Evolutionary conservation across 1,140 invertebrate genomes (phyloP).

Genomic region (Rhysida immarginata): DNA sequence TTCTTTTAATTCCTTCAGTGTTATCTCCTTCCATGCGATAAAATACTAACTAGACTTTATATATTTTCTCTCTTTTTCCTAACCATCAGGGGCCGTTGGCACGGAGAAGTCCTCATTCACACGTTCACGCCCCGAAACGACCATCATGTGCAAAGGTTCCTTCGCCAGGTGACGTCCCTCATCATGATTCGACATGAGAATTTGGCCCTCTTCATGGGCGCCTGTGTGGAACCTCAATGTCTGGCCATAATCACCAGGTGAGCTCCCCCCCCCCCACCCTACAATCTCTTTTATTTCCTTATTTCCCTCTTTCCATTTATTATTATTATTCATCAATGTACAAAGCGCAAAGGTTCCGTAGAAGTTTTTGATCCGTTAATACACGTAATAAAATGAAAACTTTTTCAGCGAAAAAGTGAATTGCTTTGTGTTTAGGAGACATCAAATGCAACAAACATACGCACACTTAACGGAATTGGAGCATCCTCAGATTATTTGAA

Average conservation of each 20-base stretch:
- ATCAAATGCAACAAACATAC: no score
- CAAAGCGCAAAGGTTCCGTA: no score
- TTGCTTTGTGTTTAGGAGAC: no score
- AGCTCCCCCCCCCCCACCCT: no score
- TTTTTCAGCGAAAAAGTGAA: no score
- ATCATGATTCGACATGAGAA: slow-evolving; percentile 36
- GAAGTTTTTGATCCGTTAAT: no score
- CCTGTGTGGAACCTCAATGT: slow-evolving; percentile 28
- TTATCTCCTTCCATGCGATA: not conserved
- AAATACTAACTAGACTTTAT: not conserved
- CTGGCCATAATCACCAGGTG: slow-evolving; percentile 33
- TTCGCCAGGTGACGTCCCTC: slow-evolving; percentile 28
- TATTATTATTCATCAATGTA: no score
- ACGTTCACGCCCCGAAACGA: slow-evolving; percentile 22
- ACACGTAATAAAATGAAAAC: no score
- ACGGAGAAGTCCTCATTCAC: slow-evolving; percentile 34
- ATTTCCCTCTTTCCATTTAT: no score
- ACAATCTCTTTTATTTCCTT: no score
- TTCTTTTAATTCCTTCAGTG: not conserved
- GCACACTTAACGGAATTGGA: no score
- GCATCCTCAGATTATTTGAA: no score
- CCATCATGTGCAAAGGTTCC: slow-evolving; percentile 22
- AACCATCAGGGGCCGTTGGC: slow-evolving; percentile 30
- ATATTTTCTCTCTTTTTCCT: not conserved
- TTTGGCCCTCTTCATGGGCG: slow-evolving; percentile 36